Evolutionary conservation across 2,797 vertebrate genomes (phyloP), one percentile per base, ranked within the genome.

Genomic region (Cirrhinus molitorella): DNA sequence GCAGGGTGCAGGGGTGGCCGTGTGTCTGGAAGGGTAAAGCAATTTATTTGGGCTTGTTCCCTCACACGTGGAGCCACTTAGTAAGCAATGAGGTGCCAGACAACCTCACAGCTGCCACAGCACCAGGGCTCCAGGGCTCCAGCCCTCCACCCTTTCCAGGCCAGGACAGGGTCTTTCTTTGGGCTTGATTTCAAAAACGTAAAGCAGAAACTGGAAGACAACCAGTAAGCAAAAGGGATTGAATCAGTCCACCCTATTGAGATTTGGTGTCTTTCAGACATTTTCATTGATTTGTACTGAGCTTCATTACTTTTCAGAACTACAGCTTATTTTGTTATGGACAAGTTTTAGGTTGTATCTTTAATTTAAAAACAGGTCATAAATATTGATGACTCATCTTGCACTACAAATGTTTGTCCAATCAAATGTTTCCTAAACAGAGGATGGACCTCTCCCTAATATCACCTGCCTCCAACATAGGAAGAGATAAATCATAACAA

Each of bases 51-150:
- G 91, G 88, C 87, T 89, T 91, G 91, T 92, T 93, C 86, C 84
- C 88, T 85, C 88, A 93, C 94, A 95, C 93, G 92, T 94, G 94
- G 90, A 93, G 89, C 87, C 91, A 91, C 90, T 95, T 95, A 95
- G 89, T 85, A 75, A 88, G 74, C 90, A 91, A 94, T 90, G 92
- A 93, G 93, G 93, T 94, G 94, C 91, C 92, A 94, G 94, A 94
- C 92, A 83, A 91, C 86, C 90, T 87, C 81, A 91, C 90, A 91
- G 92, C 92, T 92, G 93, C 93, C 90, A 92, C 78, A 80, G 84
- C 81, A 90, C 91, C 90, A 90, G 53, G 37, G 12, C 65, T 77
- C 91, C 90, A 90, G 53, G 37, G 12, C 65, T 77, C 40, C 65
- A 49, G 71, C 13, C 65, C 45, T 73, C 34, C 68, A 51, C 77